A percentile compares a stretch with the other conserved stretches of the same genome.
Evolutionary conservation across 2,888 invertebrate genomes (phyloP).

Genomic region (Caenorhabditis wallacei): DNA sequence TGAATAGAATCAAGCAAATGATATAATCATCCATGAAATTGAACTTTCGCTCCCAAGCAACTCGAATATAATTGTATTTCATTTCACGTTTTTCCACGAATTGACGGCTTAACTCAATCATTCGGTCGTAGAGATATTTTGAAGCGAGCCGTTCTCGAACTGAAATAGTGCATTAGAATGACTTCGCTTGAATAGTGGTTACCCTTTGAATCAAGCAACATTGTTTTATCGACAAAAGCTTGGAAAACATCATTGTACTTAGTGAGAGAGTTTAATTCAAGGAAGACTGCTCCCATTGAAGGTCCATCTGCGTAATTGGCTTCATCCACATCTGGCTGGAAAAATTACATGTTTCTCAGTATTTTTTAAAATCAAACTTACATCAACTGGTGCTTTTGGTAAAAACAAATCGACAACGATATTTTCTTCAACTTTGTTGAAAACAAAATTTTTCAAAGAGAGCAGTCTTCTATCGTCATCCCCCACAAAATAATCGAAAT

Average conservation of each 20-base stretch:
- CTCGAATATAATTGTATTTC: conserved; percentile 33
- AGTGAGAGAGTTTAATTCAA: conserved; percentile 16
- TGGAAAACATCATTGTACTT: conserved; percentile 30
- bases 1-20: conserved; percentile 40
- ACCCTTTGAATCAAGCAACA: conserved; percentile 15
- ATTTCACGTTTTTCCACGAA: neutral
- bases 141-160: conserved; percentile 38
- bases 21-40: conserved; percentile 41
- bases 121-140: conserved; percentile 12
- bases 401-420: conserved; percentile 7
- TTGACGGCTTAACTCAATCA: neutral
- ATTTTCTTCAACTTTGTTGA: conserved; percentile 26
- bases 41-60: conserved; percentile 39
- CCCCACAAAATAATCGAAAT: neutral
- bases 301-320: neutral
- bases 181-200: no score
- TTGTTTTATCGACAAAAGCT: conserved; percentile 23
- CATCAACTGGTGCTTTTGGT: neutral
- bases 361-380: neutral
- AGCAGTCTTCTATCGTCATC: neutral
- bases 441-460: neutral
- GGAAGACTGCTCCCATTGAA: conserved; percentile 21
- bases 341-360: neutral
- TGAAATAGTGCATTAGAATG: no score
- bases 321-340: neutral